phyloP scores from a whole-genome alignment of 2,113 vertebrate species.

The Cinclus cinclus region DNA sequence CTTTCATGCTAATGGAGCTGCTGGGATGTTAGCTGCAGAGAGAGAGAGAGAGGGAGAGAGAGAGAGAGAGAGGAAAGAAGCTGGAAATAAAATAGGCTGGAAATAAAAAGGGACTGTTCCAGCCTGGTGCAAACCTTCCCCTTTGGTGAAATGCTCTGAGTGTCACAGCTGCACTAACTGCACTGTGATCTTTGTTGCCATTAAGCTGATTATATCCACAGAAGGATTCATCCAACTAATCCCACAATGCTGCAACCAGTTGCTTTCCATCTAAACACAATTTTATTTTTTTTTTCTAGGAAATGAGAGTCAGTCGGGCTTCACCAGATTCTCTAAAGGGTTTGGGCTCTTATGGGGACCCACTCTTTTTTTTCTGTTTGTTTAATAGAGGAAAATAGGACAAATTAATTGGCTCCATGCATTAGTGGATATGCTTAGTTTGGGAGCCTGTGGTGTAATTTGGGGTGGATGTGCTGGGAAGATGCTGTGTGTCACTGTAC shows the following conservation, averaged over 20 bases:
- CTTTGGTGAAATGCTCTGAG: not conserved
- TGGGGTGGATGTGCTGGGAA: not conserved
- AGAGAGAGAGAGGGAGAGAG: not conserved
- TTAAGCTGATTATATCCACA: constrained; percentile 64
- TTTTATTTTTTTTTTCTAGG: not conserved
- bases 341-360: not conserved
- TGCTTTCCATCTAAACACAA: constrained; percentile 26
- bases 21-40: constrained; percentile 45
- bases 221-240: constrained; percentile 60
- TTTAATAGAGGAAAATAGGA: not conserved
- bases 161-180: constrained; percentile 43
- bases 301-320: not conserved
- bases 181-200: constrained; percentile 64
- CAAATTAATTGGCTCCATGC: not conserved
- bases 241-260: constrained; percentile 30
- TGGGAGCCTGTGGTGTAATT: not conserved
- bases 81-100: not conserved
- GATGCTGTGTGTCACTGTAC: not conserved
- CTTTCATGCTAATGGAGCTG: constrained; percentile 59
- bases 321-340: not conserved
- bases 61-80: not conserved
- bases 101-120: not conserved
- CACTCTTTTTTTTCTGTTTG: not conserved
- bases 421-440: not conserved
- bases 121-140: not conserved